Conservation (phyloP, 2,113 vertebrate species). For the Gymnobelideus leadbeateri region DNA sequence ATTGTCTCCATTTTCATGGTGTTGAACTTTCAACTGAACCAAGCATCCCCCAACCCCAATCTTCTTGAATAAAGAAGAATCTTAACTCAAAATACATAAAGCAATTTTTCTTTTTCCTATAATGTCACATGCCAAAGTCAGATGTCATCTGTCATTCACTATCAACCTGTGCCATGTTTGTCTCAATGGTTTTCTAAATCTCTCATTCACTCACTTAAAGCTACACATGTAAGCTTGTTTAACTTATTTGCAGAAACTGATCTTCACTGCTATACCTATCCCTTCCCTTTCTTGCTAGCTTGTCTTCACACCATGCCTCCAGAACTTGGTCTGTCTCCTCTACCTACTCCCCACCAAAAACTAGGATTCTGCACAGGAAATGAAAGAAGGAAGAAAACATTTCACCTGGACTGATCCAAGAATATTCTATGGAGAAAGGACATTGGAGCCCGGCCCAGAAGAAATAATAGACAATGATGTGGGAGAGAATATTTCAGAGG, state of each 20-base stretch:
- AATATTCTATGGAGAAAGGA: not conserved
- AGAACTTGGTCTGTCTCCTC: not conserved
- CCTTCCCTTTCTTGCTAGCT: constrained; percentile 23
- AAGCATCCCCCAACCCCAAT: constrained; percentile 27
- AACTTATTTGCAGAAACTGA: constrained; percentile 1
- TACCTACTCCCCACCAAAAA: not conserved
- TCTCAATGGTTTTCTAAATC: constrained; percentile 11
- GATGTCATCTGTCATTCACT: constrained; percentile 54
- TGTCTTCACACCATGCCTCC: not conserved
- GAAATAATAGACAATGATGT: not conserved
- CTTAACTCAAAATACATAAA: constrained; percentile 48
- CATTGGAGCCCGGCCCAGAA: not conserved
- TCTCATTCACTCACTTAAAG: constrained; percentile 1
- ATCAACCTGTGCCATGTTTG: constrained; percentile 9
- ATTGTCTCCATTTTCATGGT: constrained; percentile 65
- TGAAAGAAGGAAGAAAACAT: not conserved
- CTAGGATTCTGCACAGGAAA: not conserved
- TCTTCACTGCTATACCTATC: not conserved
- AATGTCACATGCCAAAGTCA: not conserved
- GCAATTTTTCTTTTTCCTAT: constrained; percentile 44
- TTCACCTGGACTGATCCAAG: not conserved
- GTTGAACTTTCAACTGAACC: constrained; percentile 64
- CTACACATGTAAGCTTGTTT: not conserved
- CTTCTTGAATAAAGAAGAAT: constrained; percentile 59
- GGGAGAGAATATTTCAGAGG: not conserved